Evolutionary conservation across 2,797 vertebrate species (phyloP), one percentile per base, ranked within the genome.

Genomic region (Cynodonichthys magdalenae): DNA sequence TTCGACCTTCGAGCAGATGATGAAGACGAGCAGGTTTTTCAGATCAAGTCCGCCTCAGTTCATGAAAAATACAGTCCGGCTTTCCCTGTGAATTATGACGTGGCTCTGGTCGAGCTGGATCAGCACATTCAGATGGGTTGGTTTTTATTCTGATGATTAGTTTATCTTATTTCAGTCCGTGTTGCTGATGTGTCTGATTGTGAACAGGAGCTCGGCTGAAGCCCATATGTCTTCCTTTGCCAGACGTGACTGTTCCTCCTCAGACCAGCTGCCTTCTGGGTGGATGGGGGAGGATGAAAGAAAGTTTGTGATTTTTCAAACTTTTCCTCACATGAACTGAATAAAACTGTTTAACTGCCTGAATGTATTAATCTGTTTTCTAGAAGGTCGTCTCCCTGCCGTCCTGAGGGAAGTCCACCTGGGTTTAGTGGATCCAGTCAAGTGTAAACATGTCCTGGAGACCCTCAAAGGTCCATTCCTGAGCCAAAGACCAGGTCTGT

Each of bases 201-300:
- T 28, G 27, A 18, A 65, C 73, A 97, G 95, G 90, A 78, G 54
- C 71, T 6, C 78, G 47, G 19, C 92, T 95, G 59, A 89, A 92
- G 52, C 95, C 95, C 5, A 81, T 94, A 6, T 95, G 95, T 80
- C 92, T 97, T 63, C 95, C 96, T 53, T 71, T 94, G 36, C 89
- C 90, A n/a, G 84, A 81, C 62, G 94, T 95, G 66, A 86, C 1
- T 7, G 92, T 94, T 74, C 74, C 79, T 46, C 83, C 93, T 36
- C 90, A 88, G 68, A 87, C 84, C 68, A 63, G 84, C 10, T 98
- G 96, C 70, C 83, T 92, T 74, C 88, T 93, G 18, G 92, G 86
- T 69, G 96, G 96, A 44, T 97, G 96, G 95, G 95, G 95, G 5
- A 80, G 81, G 55, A 85, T 91, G 17, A 85, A 74, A 73, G 95